phyloP scores from a whole-genome alignment of 2,797 vertebrate genomes.

The Varecia variegata region DNA sequence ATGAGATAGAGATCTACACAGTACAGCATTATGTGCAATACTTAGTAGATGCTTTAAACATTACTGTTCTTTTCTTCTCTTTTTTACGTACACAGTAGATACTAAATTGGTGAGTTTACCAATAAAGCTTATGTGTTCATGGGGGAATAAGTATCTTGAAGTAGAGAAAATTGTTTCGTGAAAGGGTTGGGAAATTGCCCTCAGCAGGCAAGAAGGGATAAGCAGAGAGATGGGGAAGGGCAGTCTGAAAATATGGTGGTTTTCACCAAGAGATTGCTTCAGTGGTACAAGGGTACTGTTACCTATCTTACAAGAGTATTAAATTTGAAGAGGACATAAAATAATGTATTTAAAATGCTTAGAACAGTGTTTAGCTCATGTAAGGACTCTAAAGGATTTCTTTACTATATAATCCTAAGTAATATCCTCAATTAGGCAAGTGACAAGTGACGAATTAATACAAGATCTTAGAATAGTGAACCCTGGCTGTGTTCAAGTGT shows the following conservation, averaged over 20 bases:
- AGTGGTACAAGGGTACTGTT: neutral
- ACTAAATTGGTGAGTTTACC: neutral
- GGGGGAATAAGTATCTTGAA: neutral
- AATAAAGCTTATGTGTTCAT: neutral
- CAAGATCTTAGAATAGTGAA: neutral
- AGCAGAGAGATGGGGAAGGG: neutral
- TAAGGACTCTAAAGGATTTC: neutral
- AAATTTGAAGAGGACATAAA: neutral
- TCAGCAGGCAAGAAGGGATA: neutral
- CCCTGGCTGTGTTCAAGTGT: neutral
- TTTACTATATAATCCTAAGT: neutral
- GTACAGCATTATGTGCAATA: neutral
- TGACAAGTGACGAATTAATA: neutral
- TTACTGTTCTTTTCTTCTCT: neutral
- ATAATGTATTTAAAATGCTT: neutral
- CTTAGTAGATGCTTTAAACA: neutral
- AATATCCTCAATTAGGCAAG: neutral
- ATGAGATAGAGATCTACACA: neutral
- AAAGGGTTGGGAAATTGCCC: neutral
- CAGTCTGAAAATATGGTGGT: neutral
- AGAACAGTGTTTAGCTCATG: neutral
- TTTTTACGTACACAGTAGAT: neutral
- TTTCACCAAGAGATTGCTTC: neutral
- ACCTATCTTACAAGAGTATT: neutral
- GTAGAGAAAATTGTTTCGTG: neutral